phyloP scores from a whole-genome alignment of 2,113 vertebrate genomes.

The Raja brachyura region DNA sequence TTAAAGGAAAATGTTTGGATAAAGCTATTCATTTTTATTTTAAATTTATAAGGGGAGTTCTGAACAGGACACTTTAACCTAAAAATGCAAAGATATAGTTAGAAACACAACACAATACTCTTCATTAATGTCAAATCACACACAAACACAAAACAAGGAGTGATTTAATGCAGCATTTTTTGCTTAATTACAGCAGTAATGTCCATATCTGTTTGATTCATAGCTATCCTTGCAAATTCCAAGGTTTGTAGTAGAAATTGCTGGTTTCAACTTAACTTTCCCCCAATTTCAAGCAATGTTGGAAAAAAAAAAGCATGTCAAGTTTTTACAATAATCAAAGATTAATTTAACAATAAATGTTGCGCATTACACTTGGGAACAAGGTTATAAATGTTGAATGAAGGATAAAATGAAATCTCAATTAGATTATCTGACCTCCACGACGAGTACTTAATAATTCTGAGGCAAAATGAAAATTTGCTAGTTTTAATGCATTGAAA shows the following conservation, averaged over 20 bases:
- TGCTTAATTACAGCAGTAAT: neutral
- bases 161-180: neutral
- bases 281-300: neutral
- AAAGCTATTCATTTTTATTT: neutral
- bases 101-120: neutral
- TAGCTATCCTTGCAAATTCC: neutral
- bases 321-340: constrained; percentile 12
- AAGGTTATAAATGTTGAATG: neutral
- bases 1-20: too few relatives aligned
- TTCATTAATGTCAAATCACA: neutral
- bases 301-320: neutral
- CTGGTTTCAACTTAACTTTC: neutral
- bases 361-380: neutral
- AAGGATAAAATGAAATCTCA: neutral
- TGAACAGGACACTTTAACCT: neutral
- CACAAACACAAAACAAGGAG: neutral
- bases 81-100: neutral
- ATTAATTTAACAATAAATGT: neutral
- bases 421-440: neutral
- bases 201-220: neutral
- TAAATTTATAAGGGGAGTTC: neutral
- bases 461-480: neutral
- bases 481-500: neutral
- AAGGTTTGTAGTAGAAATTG: neutral
- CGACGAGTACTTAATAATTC: neutral